Base-by-base conservation (phyloP, 2,797 vertebrate species). In the Acanthurus tractus region DNA sequence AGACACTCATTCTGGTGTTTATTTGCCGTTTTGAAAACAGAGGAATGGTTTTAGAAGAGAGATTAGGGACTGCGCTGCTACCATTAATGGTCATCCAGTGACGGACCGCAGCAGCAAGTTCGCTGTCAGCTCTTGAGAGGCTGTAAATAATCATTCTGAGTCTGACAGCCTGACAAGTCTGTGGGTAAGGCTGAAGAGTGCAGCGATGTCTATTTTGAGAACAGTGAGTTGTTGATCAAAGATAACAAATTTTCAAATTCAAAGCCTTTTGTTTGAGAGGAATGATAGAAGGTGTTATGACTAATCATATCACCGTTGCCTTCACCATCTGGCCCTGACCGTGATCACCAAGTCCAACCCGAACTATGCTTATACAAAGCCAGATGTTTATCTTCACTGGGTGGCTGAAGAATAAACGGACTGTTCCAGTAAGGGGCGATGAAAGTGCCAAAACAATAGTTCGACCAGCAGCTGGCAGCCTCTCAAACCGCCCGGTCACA, bases 371-470 rank as follows among this genome's bases (percentile, higher is more conserved):
- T 83, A 84, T 64, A 63, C 79, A 79, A 70, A 79, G 63, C 70
- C 85, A 86, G 86, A 86, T 89, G 88, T 91, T 88, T 88, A 76
- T 80, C 67, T 67, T 82, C 62, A 65, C 13, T 34, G 38, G 70
- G 80, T 59, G 70, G 78, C 82, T 82, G 63, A 36, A 63, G 82
- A 81, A 62, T 86, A 87, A 86, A 89, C 82, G 58, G 57, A 48
- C 81, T 76, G 79, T 86, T 91, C 86, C 80, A 76, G 73, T 87
- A 85, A 89, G 76, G 79, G 82, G 74, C 74, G 78, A 64, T 48
- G 48, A 85, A 91, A 86, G 81, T 67, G 78, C 83, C 89, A 88
- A 87, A 91, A 89, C 82, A 90, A 89, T 70, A 58, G 75, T 79
- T 73, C 85, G 83, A 87, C 87, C 89, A 85, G 57, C 88, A 90